Base-by-base conservation (phyloP, 2,888 invertebrate species). In the Actias luna region DNA sequence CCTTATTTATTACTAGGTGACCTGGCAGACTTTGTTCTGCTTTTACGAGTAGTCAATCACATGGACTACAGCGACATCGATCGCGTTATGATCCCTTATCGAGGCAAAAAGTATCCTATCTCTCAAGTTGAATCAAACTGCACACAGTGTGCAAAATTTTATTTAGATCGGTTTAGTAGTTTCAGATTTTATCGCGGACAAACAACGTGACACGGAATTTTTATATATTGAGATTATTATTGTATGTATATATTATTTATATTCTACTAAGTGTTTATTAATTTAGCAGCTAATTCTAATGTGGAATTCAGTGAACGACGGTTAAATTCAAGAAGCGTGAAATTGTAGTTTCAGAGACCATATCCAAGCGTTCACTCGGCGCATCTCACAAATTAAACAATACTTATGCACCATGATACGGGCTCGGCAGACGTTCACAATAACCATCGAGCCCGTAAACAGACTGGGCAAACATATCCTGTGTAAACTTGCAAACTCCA, bases 401-500 rank as follows among this genome's bases (percentile, higher is more conserved):
- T 79, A 75, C 76, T 75, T 73, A 70, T 67, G 70, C 71, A 71
- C 75, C 63, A 67, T 69, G 71, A 66, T 70, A 62, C 60, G 69
- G 68, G 66, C 65, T 58, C 63, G 50, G 61, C 60, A 39, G 70
- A 67, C 76, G 74, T 71, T 77, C 78, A 84, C 85, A 87, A 85
- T 85, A 85, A 84, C 84, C 85, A 82, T 78, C 73, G 79, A 70
- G 67, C 76, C 74, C 64, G 75, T 80, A 83, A 84, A 87, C 84
- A 84, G 69, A 67, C 75, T 76, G 76, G 64, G 78, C 79, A 87
- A 87, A 86, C 82, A 83, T 76, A 73, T 75, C 70, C 79, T 83
- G 77, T 75, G 80, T 79, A 83, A 79, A 84, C 83, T 77, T 64
- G 73, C 78, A 71, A 80, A 80, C 77, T 72, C 69, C 72, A 73